phyloP scores from a whole-genome alignment of 2,797 vertebrate species.

The Chrosomus eos region DNA sequence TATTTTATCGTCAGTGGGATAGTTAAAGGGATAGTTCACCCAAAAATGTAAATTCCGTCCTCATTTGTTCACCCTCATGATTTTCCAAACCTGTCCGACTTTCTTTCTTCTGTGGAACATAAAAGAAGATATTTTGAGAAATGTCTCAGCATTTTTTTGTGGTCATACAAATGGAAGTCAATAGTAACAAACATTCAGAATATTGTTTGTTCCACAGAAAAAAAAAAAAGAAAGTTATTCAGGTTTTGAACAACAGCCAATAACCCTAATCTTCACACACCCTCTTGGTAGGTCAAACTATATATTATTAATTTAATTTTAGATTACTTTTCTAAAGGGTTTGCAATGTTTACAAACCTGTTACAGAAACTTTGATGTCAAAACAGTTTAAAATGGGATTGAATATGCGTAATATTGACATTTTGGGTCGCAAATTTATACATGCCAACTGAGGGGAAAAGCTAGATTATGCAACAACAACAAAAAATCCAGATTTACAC shows the following conservation, averaged over 20 bases:
- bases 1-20: neutral
- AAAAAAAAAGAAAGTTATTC: neutral
- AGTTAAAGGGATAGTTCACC: neutral
- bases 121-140: neutral
- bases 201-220: neutral
- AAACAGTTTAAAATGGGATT: neutral
- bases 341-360: neutral
- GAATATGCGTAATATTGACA: neutral
- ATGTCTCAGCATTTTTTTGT: neutral
- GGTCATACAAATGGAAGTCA: neutral
- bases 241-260: neutral
- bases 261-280: neutral
- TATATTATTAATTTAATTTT: neutral
- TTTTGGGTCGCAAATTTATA: neutral
- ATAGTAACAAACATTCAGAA: neutral
- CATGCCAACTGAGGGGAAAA: neutral
- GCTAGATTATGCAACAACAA: neutral
- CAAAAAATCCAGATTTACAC: slow-evolving; percentile 13
- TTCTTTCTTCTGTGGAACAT: neutral
- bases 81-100: neutral
- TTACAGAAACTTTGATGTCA: neutral
- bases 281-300: neutral
- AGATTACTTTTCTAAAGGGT: neutral
- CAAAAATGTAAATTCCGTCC: neutral
- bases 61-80: neutral